Base-by-base conservation (phyloP, 1,140 invertebrate genomes). In the Tribolium castaneum region DNA sequence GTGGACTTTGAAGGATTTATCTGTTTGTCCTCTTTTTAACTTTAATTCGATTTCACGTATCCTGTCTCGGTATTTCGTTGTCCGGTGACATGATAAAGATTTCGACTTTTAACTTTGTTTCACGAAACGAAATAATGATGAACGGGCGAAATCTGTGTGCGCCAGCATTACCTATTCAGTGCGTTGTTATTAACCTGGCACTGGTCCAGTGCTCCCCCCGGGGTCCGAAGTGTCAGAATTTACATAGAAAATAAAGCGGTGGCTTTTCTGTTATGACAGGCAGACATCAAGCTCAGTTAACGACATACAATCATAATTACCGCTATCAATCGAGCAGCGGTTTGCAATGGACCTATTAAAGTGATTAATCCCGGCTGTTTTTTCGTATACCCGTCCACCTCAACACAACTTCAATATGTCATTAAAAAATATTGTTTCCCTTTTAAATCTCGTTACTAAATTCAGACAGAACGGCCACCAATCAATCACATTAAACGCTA, bases 1-100 rank as follows among this genome's bases (percentile, higher is more conserved):
- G 16, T 75, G 50, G 83, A 84, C 83, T 79, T 81, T 85, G 81
- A 83, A 75, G 77, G 82, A 85, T 85, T 85, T 85, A 85, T 85
- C 80, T 82, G 82, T 81, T 83, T 83, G 79, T 75, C 66, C 66
- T 76, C 74, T 66, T 54, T 52, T 77, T 77, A 45, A 54, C 52
- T 77, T 71, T 59, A 30, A 71, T 77, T 50, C 50, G 35, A 52
- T 49, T 75, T 2, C 1, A 45, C 30, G 56, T 62, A 34, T 75
- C 35, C 34, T 66, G 30, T 66, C 5, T 22, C n/a, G n/a, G n/a
- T 19, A 19, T 19, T 19, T 19, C 2, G 25, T 66, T 35, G 59
- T 66, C 13, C n/a, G 59, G 59, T 35, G 59, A 66, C 25, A n/a
- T 14, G 59, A 66, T 66, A 66, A 66, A 66, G 25, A 66, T 12